Conservation (phyloP, 2,888 invertebrate genomes). For the Ormyrus pomaceus region DNA sequence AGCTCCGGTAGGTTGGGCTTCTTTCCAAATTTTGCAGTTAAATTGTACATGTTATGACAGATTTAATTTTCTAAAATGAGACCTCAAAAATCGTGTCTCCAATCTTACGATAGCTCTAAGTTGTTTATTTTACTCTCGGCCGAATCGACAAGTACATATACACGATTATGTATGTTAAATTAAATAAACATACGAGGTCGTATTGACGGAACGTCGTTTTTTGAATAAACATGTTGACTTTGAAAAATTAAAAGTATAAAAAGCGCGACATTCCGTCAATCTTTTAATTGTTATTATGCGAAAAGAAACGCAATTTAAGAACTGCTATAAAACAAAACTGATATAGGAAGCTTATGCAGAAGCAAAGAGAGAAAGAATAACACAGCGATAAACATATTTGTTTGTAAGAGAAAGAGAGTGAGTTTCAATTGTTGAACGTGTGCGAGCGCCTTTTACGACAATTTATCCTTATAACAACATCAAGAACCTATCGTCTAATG, state of each 20-base stretch:
- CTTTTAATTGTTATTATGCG: conserved; percentile 25
- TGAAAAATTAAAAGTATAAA: conserved; percentile 12
- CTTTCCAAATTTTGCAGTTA: conserved; percentile 29
- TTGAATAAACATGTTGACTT: not conserved
- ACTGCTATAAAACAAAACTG: conserved; percentile 24
- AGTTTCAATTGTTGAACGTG: conserved; percentile 44
- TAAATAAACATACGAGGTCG: conserved; percentile 14
- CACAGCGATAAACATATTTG: conserved; percentile 8
- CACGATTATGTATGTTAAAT: conserved; percentile 14
- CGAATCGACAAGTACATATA: conserved; percentile 27
- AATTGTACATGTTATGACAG: not conserved
- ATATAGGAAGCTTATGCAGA: conserved; percentile 13
- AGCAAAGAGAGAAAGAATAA: conserved; percentile 24
- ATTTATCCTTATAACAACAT: conserved; percentile 34
- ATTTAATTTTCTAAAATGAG: conserved; percentile 12
- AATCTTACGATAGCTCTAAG: conserved; percentile 30
- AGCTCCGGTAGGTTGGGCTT: conserved; percentile 42
- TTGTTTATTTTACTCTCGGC: conserved; percentile 36
- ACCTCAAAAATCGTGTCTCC: conserved; percentile 14
- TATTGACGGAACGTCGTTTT: conserved; percentile 34
- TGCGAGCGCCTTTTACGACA: conserved; percentile 48
- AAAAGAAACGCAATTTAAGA: conserved; percentile 21
- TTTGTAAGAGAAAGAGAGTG: conserved; percentile 35
- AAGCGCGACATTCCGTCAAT: conserved; percentile 43
- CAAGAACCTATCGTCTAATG: not conserved